Evolutionary conservation across 2,888 invertebrate genomes (phyloP).

Genomic region (Nebria salina): DNA sequence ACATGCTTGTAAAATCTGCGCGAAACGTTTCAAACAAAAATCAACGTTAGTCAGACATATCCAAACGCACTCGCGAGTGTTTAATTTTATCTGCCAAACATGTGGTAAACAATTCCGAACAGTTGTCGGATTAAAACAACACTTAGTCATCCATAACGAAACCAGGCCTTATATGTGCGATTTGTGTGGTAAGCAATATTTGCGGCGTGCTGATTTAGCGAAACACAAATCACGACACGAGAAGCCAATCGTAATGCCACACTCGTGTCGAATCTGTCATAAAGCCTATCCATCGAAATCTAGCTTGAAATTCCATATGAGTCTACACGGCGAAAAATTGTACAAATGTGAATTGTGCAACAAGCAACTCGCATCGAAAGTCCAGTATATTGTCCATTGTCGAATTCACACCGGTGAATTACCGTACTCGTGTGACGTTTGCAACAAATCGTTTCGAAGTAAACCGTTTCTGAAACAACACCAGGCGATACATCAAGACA

Average conservation of each 20-base stretch:
- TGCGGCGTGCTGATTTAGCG: not conserved
- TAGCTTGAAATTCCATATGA: not conserved
- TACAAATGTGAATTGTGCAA: not conserved
- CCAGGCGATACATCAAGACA: not conserved
- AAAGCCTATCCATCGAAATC: not conserved
- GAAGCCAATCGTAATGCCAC: not conserved
- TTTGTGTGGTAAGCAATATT: not conserved
- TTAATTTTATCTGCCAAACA: constrained; percentile 15
- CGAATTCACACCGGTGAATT: constrained; percentile 7
- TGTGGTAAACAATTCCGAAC: constrained; percentile 23
- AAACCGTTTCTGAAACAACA: not conserved
- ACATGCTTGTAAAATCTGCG: constrained; percentile 16
- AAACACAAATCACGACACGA: not conserved
- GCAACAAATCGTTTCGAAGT: constrained; percentile 6
- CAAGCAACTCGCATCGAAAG: not conserved
- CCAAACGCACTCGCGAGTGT: not conserved
- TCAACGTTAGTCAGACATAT: not conserved
- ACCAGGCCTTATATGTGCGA: not conserved
- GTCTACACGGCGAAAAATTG: not conserved
- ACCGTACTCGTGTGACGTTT: not conserved
- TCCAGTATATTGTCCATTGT: not conserved
- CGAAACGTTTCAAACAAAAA: constrained; percentile 16
- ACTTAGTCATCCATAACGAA: not conserved
- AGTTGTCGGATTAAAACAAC: not conserved
- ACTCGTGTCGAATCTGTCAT: not conserved